Conservation (phyloP, 2,113 vertebrate species). For the Neopipo cinnamomea region DNA sequence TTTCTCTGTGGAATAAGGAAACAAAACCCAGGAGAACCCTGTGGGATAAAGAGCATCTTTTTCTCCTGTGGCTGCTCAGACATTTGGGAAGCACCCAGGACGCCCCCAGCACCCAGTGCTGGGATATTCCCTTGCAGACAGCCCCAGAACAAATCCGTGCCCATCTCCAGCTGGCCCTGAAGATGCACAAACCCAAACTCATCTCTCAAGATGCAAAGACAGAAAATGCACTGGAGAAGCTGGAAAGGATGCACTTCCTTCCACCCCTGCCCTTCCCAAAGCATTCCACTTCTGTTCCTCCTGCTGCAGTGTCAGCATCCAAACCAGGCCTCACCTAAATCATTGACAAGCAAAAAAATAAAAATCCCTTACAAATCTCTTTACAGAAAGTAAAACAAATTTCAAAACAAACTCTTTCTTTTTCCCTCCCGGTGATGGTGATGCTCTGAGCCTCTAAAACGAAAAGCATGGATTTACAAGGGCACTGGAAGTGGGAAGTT, state of each 20-base stretch:
- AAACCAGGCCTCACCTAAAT: background rate
- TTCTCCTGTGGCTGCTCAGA: background rate
- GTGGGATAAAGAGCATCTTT: background rate
- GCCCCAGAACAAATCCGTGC: background rate
- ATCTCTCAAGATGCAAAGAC: background rate
- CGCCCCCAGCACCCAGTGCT: background rate
- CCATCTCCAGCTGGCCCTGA: background rate
- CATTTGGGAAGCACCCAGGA: background rate
- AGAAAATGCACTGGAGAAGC: background rate
- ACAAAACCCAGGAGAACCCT: background rate
- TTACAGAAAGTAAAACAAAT: background rate
- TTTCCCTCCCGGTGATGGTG: accelerated
- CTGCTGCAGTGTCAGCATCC: background rate
- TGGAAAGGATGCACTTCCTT: background rate
- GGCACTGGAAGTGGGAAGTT: background rate
- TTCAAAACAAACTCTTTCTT: background rate
- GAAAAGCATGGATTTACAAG: accelerated
- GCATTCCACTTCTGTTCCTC: background rate
- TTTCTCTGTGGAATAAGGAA: background rate
- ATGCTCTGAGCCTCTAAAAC: background rate
- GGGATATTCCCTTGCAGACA: background rate
- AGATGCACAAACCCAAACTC: background rate
- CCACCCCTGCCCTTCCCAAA: background rate
- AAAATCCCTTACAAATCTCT: background rate
- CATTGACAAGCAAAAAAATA: background rate